Evolutionary conservation across 2,797 vertebrate genomes (phyloP).

Genomic region (Oryzias dopingdopingensis): DNA sequence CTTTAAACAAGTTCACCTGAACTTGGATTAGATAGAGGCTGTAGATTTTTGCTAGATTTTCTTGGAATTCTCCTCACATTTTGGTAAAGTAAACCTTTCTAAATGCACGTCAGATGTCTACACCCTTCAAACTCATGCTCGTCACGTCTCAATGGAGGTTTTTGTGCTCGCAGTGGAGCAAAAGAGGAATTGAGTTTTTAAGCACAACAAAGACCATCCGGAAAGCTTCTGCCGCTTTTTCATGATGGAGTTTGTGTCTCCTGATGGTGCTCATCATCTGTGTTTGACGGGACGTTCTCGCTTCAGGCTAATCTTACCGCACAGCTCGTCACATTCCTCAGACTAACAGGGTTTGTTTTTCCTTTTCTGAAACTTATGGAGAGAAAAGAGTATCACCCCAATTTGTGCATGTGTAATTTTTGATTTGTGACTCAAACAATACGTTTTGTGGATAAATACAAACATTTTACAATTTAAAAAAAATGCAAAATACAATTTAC

Average conservation of each 20-base stretch:
- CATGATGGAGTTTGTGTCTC: conserved; percentile 23
- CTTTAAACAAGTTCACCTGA: conserved; percentile 1
- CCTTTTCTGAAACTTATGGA: too few relatives aligned
- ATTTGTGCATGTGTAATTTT: too few relatives aligned
- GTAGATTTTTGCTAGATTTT: neutral
- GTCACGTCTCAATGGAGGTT: neutral
- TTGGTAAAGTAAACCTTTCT: too few relatives aligned
- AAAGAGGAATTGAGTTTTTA: neutral
- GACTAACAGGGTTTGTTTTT: conserved; percentile 14
- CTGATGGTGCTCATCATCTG: conserved; percentile 33
- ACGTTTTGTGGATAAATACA: too few relatives aligned
- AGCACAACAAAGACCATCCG: neutral
- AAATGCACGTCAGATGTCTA: too few relatives aligned
- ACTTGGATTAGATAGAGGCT: neutral
- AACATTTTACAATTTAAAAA: too few relatives aligned
- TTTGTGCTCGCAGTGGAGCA: neutral
- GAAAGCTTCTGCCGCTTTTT: neutral
- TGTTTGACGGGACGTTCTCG: conserved; percentile 47
- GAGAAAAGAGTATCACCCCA: too few relatives aligned
- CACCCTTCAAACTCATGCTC: too few relatives aligned
- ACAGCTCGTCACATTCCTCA: conserved; percentile 33
- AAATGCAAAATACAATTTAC: too few relatives aligned
- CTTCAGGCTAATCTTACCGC: conserved; percentile 57
- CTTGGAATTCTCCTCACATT: too few relatives aligned
- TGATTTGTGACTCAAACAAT: too few relatives aligned